phyloP scores from a whole-genome alignment of 2,888 invertebrate genomes.

The Phortica okadai region DNA sequence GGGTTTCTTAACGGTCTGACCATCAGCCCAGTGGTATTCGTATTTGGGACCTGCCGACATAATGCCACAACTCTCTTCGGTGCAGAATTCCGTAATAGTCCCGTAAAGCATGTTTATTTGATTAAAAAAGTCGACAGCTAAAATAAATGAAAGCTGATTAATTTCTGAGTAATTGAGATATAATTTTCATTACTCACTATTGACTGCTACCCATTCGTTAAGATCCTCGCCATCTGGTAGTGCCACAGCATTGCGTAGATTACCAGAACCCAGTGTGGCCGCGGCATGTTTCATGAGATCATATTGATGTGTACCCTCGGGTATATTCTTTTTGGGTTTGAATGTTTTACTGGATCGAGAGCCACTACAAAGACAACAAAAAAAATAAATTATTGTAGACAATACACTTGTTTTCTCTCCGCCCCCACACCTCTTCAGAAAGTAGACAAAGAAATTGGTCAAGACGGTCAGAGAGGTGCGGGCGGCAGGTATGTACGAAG shows the following conservation, averaged over 20 bases:
- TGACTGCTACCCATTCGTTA: slow-evolving; percentile 99
- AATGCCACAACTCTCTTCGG: slow-evolving; percentile 96
- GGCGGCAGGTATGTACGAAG: not conserved
- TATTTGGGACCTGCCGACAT: slow-evolving; percentile 99
- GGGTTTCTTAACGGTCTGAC: slow-evolving; percentile 97
- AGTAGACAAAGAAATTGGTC: slow-evolving; percentile 21
- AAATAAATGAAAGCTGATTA: not conserved
- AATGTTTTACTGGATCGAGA: slow-evolving; percentile 96
- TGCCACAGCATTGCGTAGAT: slow-evolving; percentile 95
- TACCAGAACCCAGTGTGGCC: slow-evolving; percentile 97
- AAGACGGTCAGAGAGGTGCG: not conserved
- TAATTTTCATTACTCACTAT: slow-evolving; percentile 85
- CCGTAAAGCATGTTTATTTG: slow-evolving; percentile 99
- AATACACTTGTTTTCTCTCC: slow-evolving; percentile 22
- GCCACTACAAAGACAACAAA: slow-evolving; percentile 61
- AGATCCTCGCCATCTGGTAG: slow-evolving; percentile 99
- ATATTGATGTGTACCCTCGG: slow-evolving; percentile 98
- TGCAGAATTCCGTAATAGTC: slow-evolving; percentile 99
- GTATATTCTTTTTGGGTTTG: slow-evolving; percentile 99
- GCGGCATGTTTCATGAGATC: slow-evolving; percentile 99
- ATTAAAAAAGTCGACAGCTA: slow-evolving; percentile 79
- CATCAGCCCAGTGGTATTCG: slow-evolving; percentile 99
- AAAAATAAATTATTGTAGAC: not conserved
- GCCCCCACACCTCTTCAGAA: slow-evolving; percentile 4
- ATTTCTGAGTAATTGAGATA: not conserved